A percentile compares a stretch with the other conserved stretches of the same genome.
phyloP scores from a whole-genome alignment of 2,113 vertebrate species.

The Thamnophis sirtalis region DNA sequence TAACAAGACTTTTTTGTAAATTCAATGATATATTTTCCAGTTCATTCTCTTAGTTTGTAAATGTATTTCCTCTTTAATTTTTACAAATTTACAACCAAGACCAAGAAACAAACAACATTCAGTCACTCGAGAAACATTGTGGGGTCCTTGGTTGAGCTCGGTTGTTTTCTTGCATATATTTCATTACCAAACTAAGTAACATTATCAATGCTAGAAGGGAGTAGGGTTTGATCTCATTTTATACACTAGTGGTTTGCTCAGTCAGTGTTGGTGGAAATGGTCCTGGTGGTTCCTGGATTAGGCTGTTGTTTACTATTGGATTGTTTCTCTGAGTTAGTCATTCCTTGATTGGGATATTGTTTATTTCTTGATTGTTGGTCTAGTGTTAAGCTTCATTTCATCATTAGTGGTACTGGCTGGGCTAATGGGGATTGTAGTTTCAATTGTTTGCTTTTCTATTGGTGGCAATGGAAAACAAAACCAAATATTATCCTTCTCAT shows the following conservation, averaged over 20 bases:
- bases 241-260: neutral
- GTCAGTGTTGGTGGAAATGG: neutral
- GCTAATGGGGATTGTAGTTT: neutral
- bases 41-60: neutral
- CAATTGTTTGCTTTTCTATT: neutral
- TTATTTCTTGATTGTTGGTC: neutral
- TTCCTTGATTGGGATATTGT: neutral
- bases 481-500: neutral
- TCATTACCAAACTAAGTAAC: neutral
- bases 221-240: neutral
- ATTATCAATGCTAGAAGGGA: neutral
- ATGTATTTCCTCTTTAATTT: neutral
- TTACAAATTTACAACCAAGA: neutral
- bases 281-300: neutral
- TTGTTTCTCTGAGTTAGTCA: neutral
- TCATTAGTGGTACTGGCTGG: neutral
- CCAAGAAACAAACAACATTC: neutral
- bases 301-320: neutral
- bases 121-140: neutral
- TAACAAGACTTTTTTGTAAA: neutral
- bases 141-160: neutral
- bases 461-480: neutral
- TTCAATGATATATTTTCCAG: neutral
- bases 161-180: neutral
- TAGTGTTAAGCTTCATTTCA: neutral